Conservation (phyloP, 2,888 invertebrate species). For the Erpobdella octoculata region DNA sequence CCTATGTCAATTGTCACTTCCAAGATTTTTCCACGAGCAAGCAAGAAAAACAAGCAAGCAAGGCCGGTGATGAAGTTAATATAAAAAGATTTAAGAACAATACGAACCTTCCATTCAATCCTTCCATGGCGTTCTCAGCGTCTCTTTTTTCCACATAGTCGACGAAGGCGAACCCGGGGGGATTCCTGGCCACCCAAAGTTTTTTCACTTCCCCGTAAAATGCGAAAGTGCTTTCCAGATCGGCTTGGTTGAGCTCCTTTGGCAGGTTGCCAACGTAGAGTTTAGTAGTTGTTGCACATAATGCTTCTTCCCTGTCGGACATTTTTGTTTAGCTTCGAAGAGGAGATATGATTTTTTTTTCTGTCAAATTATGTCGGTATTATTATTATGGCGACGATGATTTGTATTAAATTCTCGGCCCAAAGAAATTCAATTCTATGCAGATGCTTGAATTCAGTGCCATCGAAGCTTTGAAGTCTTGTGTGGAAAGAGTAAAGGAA, state of each 20-base stretch:
- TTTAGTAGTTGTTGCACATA: neutral
- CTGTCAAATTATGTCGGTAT: too few relatives aligned
- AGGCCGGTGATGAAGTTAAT: neutral
- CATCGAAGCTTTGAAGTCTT: too few relatives aligned
- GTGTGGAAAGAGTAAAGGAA: too few relatives aligned
- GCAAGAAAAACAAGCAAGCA: neutral
- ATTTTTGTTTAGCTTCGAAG: too few relatives aligned
- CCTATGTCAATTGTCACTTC: too few relatives aligned
- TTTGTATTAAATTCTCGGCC: too few relatives aligned
- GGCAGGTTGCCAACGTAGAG: conserved; percentile 28
- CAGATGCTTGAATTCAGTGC: too few relatives aligned
- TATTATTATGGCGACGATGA: too few relatives aligned
- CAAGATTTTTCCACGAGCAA: too few relatives aligned
- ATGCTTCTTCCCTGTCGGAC: too few relatives aligned
- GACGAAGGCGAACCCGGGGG: conserved; percentile 70
- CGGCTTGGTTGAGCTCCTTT: conserved; percentile 22
- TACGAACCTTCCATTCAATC: conserved; percentile 68
- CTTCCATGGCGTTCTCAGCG: conserved; percentile 77
- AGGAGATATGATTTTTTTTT: too few relatives aligned
- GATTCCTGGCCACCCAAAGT: conserved; percentile 50
- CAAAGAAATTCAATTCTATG: too few relatives aligned
- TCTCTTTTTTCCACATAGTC: conserved; percentile 80
- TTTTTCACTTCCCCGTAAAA: conserved; percentile 40
- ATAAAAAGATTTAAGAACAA: neutral
- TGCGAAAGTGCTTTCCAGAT: conserved; percentile 28